Evolutionary conservation across 1,140 invertebrate genomes (phyloP).

Genomic region (Sipha flava): DNA sequence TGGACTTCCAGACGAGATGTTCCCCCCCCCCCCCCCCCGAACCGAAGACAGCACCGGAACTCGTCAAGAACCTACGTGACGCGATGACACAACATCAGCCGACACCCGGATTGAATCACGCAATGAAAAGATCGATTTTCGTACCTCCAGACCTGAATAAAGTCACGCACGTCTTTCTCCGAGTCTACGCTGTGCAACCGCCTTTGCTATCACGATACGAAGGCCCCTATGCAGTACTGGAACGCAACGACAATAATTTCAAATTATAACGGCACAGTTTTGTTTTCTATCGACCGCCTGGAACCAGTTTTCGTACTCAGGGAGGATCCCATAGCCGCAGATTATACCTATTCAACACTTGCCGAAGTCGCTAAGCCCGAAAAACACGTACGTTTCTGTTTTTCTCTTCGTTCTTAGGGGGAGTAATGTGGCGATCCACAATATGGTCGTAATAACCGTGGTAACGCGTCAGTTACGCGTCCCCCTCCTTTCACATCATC

Average conservation of each 20-base stretch:
- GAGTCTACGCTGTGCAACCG: slow-evolving; percentile 36
- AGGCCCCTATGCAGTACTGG: slow-evolving; percentile 39
- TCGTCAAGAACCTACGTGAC: neutral
- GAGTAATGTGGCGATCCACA: neutral
- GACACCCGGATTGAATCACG: slow-evolving; percentile 13
- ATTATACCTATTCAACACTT: neutral
- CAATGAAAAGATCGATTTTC: slow-evolving; percentile 24
- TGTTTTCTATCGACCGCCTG: slow-evolving; percentile 26
- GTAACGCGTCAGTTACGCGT: too few relatives aligned
- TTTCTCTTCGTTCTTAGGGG: neutral
- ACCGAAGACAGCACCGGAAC: neutral
- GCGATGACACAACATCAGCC: neutral
- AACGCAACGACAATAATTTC: slow-evolving; percentile 36
- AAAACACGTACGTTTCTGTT: neutral
- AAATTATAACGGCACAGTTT: slow-evolving; percentile 12
- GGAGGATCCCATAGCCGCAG: neutral
- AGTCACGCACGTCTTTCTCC: slow-evolving; percentile 38
- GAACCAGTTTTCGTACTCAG: slow-evolving; percentile 31
- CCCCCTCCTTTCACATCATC: too few relatives aligned
- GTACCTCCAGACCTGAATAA: slow-evolving; percentile 37
- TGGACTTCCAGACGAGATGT: slow-evolving; percentile 42
- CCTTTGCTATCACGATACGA: slow-evolving; percentile 39
- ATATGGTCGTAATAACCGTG: too few relatives aligned
- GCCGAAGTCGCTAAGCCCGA: neutral
- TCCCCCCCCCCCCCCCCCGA: slow-evolving; percentile 23